These are phyloP conservation scores for Aurelia aurita complex sp. Pacific DNA, from an alignment of 30 jellyfish, hydroid and myxozoan species.

Conservation along the genomic window DNA sequence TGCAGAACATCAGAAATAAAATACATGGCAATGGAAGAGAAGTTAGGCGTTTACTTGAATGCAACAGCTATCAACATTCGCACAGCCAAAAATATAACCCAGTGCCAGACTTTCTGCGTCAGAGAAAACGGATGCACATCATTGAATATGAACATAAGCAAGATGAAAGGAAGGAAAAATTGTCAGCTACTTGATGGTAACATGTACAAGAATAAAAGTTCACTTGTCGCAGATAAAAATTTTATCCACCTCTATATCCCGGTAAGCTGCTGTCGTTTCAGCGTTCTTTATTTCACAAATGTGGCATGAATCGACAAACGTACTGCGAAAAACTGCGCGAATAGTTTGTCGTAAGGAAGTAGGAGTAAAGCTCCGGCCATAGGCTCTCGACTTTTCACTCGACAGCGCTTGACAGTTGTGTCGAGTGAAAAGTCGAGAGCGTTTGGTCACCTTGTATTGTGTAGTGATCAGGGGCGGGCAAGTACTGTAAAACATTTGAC, in stretches of 20 bases:
- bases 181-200: slow-evolving; percentile 35
- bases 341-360: too few species aligned
- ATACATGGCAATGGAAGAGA: slow-evolving; percentile 13
- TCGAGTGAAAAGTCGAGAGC: too few species aligned
- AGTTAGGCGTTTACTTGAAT: slow-evolving; percentile 9
- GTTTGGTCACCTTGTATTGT: too few species aligned
- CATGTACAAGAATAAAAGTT: slow-evolving; percentile 3
- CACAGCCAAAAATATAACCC: slow-evolving; percentile 9
- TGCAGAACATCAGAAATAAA: slow-evolving; percentile 37
- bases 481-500: too few species aligned
- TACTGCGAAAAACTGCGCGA: too few species aligned
- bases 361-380: too few species aligned
- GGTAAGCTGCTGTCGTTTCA: slow-evolving; percentile 1
- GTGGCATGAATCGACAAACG: too few species aligned
- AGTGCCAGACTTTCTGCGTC: slow-evolving; percentile 35
- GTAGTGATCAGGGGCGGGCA: too few species aligned
- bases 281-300: too few species aligned
- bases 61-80: slow-evolving; percentile 14
- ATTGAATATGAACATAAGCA: slow-evolving; percentile 15
- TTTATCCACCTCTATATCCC: slow-evolving; percentile 39
- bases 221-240: background rate
- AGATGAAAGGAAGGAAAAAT: background rate
- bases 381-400: too few species aligned
- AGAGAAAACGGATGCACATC: slow-evolving; percentile 31
- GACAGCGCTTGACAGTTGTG: too few species aligned